Evolutionary conservation across 1,140 invertebrate genomes (phyloP).

Genomic region (Pogonomyrmex californicus): DNA sequence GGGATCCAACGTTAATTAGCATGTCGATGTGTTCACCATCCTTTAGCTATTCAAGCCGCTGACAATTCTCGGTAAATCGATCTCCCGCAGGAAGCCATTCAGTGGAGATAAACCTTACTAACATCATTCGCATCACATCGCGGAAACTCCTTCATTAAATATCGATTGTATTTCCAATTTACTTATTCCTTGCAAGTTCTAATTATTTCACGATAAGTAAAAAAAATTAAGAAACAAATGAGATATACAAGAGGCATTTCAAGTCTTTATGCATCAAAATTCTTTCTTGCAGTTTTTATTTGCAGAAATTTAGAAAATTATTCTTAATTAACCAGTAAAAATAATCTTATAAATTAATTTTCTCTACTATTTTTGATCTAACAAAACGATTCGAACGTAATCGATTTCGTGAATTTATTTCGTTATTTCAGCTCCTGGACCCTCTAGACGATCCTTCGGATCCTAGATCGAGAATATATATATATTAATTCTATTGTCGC

Average conservation of each 20-base stretch:
- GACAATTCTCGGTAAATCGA: slow-evolving; percentile 38
- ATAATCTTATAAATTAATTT: slow-evolving; percentile 8
- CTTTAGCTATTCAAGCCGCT: slow-evolving; percentile 17
- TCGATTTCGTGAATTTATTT: neutral
- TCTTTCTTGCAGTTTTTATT: neutral
- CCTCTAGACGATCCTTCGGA: neutral
- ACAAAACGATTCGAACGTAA: neutral
- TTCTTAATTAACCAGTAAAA: neutral
- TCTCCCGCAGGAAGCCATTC: neutral
- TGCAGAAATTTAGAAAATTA: neutral
- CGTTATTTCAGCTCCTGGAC: neutral
- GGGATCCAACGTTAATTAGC: slow-evolving; percentile 48
- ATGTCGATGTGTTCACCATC: slow-evolving; percentile 29
- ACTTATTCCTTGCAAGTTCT: slow-evolving; percentile 6
- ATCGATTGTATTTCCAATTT: neutral
- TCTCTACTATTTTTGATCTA: neutral
- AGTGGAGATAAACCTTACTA: neutral
- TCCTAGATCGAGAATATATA: neutral
- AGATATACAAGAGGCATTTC: neutral
- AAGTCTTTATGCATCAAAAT: too few relatives aligned
- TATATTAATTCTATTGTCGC: slow-evolving; percentile 9
- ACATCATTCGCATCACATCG: neutral
- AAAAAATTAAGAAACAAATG: neutral
- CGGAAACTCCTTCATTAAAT: neutral
- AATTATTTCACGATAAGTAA: neutral